Percentiles rank a stretch among this genome's conserved stretches.
phyloP scores from a whole-genome alignment of 2,888 invertebrate species.

The Latrodectus hesperus region DNA sequence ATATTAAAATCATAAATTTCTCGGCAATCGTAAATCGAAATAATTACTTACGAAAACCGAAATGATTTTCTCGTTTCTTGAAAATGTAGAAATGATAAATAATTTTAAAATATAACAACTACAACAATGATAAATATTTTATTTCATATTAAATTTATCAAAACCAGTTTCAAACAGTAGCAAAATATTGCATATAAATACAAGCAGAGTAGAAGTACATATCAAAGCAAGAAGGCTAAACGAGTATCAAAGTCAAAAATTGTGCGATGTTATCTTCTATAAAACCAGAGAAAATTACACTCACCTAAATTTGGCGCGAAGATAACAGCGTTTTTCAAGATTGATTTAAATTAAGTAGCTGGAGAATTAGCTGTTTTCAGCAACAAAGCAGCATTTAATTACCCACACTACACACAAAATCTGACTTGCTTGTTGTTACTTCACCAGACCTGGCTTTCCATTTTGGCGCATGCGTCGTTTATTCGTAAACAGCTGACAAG shows the following conservation, averaged over 20 bases:
- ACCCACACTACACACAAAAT: slow-evolving; percentile 18
- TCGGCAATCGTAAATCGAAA: not conserved
- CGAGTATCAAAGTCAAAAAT: slow-evolving; percentile 11
- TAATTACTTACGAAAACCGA: not conserved
- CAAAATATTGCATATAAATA: slow-evolving; percentile 39
- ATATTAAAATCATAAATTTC: not conserved
- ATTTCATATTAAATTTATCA: not conserved
- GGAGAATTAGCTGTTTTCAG: slow-evolving; percentile 6
- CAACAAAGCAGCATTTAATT: not conserved
- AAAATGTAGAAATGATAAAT: not conserved
- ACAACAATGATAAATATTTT: not conserved
- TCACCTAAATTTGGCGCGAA: slow-evolving; percentile 32
- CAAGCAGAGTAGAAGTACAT: slow-evolving; percentile 51
- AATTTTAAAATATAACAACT: not conserved
- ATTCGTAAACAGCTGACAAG: slow-evolving; percentile 61
- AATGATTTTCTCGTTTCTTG: not conserved
- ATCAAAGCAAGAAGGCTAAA: slow-evolving; percentile 51
- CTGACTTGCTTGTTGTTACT: slow-evolving; percentile 9
- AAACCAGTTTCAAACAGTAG: not conserved
- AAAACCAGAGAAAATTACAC: not conserved
- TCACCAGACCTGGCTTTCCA: slow-evolving; percentile 28
- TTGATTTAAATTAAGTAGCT: not conserved
- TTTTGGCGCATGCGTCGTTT: slow-evolving; percentile 40
- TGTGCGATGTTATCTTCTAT: not conserved
- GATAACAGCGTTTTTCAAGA: slow-evolving; percentile 10